Conservation (phyloP, 2,888 invertebrate species). For the Papilio demoleus region DNA sequence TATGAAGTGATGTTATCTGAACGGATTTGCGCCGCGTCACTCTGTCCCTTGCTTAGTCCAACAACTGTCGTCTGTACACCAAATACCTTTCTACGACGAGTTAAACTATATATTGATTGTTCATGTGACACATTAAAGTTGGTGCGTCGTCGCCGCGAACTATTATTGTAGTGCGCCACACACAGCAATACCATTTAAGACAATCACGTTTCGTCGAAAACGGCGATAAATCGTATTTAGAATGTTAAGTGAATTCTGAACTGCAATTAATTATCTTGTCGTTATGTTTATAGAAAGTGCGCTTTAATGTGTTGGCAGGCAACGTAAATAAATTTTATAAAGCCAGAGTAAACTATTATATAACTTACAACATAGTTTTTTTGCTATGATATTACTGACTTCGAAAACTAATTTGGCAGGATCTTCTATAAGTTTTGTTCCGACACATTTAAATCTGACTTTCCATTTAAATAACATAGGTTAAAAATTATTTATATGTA, state of each 20-base stretch:
- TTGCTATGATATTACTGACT: too few species aligned
- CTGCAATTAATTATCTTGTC: slow-evolving; percentile 23
- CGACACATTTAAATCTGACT: neutral
- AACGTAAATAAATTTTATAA: neutral
- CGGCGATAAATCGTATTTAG: slow-evolving; percentile 27
- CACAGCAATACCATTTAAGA: slow-evolving; percentile 9
- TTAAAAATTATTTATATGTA: slow-evolving; percentile 12
- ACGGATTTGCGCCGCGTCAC: slow-evolving; percentile 21
- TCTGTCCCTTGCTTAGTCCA: slow-evolving; percentile 7
- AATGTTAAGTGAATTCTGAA: slow-evolving; percentile 35
- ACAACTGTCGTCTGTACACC: slow-evolving; percentile 6
- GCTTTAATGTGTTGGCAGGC: neutral
- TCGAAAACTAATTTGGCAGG: too few species aligned
- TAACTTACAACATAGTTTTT: neutral
- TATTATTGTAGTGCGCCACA: slow-evolving; percentile 20
- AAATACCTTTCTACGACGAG: slow-evolving; percentile 25
- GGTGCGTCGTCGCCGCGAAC: slow-evolving; percentile 6
- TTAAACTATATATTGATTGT: slow-evolving; percentile 25
- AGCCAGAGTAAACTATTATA: neutral
- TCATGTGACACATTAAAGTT: slow-evolving; percentile 17
- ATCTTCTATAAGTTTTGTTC: neutral
- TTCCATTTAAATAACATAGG: neutral
- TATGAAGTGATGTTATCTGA: slow-evolving; percentile 34
- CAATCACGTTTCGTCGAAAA: slow-evolving; percentile 4
- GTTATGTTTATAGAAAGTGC: neutral